phyloP scores from a whole-genome alignment of 2,797 vertebrate genomes.

The Pseudochromis fuscus region DNA sequence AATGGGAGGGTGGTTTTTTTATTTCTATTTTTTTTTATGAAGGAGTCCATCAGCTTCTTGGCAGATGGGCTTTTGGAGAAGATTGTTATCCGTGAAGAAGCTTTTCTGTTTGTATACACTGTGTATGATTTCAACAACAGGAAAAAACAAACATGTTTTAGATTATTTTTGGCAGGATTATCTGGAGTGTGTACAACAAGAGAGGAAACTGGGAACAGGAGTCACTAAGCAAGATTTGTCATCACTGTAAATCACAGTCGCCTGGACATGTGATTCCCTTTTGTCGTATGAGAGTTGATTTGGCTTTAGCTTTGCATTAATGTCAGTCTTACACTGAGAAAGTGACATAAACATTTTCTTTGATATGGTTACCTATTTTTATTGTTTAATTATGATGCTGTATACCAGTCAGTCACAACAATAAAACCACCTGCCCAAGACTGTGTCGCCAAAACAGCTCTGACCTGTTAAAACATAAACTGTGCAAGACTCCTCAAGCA shows the following conservation, averaged over 20 bases:
- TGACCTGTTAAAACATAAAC: too few relatives aligned
- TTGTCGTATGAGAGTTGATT: too few relatives aligned
- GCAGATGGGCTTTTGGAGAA: slow-evolving; percentile 56
- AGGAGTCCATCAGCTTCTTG: slow-evolving; percentile 64
- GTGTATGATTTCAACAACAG: slow-evolving; percentile 24
- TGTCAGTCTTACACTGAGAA: too few relatives aligned
- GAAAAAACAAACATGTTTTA: not conserved
- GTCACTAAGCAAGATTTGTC: not conserved
- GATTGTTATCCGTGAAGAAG: slow-evolving; percentile 58
- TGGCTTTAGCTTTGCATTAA: too few relatives aligned
- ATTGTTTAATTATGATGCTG: too few relatives aligned
- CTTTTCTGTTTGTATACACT: slow-evolving; percentile 28
- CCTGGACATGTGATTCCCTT: too few relatives aligned
- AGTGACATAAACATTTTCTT: not conserved
- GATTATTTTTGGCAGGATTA: not conserved
- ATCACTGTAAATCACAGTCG: not conserved
- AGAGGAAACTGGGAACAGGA: not conserved
- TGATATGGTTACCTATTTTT: too few relatives aligned
- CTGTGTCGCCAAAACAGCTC: too few relatives aligned
- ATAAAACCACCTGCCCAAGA: too few relatives aligned
- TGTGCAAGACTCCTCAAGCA: too few relatives aligned
- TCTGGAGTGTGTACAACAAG: not conserved
- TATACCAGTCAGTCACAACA: too few relatives aligned
- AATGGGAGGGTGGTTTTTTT: slow-evolving; percentile 46
- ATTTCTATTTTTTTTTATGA: slow-evolving; percentile 71